A percentile compares a stretch with the other conserved stretches of the same genome.
These are phyloP conservation scores for Gortyna flavago DNA, from an alignment of 2,888 invertebrate genomes.

Conservation along the genomic window DNA sequence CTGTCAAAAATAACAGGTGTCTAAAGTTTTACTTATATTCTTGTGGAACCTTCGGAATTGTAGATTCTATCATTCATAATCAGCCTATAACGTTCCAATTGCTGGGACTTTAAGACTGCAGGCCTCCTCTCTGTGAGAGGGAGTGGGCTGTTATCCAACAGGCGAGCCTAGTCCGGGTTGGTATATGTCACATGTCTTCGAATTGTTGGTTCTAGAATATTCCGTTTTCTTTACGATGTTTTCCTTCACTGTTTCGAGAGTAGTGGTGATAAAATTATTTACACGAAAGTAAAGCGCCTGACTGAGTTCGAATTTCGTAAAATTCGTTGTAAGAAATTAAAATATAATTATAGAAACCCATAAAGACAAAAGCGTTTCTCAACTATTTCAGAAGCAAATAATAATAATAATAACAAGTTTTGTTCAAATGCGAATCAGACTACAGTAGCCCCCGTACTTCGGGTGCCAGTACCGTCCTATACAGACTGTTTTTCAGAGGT, in stretches of 20 bases:
- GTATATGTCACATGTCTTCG: no score
- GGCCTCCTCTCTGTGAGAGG: no score
- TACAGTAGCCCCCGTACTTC: neutral
- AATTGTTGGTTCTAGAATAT: no score
- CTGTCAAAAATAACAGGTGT: conserved; percentile 20
- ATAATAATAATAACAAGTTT: neutral
- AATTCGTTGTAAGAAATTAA: no score
- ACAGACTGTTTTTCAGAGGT: conserved; percentile 81
- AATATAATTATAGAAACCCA: neutral
- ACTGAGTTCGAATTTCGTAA: no score
- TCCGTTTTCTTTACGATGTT: no score
- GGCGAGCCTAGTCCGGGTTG: no score
- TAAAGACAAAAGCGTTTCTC: neutral
- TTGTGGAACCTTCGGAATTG: neutral
- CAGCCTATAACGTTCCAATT: neutral
- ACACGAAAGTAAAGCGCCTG: no score
- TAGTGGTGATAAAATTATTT: no score
- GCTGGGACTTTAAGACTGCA: no score
- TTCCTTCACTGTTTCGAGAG: no score
- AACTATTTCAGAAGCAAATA: conserved; percentile 62
- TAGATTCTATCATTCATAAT: neutral
- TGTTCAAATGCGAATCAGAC: conserved; percentile 13
- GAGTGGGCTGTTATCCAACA: no score
- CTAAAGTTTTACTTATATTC: neutral
- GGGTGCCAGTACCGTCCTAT: conserved; percentile 71